A percentile compares a stretch with the other conserved stretches of the same genome.
These are phyloP conservation scores for Campaea margaritaria DNA, from an alignment of 2,888 invertebrate genomes.

Conservation along the genomic window DNA sequence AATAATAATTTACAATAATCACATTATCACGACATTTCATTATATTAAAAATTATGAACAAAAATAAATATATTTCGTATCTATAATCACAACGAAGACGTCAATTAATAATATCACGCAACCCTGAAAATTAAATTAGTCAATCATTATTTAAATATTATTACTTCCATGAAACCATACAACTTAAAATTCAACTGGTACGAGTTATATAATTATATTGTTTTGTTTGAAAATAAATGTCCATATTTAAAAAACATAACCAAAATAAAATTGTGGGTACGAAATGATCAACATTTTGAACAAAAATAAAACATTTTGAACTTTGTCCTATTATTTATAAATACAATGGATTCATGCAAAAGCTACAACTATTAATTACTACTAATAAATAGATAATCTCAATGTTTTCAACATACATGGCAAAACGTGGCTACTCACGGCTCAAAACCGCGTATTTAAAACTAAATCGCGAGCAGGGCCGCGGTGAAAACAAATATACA, in stretches of 20 bases:
- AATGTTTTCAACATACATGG: constrained; percentile 9
- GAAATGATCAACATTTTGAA: background rate
- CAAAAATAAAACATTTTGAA: no score
- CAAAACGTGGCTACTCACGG: no score
- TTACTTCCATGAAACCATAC: no score
- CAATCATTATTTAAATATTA: no score
- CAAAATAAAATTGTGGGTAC: background rate
- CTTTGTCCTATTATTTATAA: background rate
- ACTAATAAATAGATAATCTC: constrained; percentile 34
- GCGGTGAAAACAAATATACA: no score
- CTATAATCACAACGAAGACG: background rate
- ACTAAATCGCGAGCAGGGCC: no score
- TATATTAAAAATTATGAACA: background rate
- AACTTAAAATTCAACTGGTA: no score
- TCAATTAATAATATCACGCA: background rate
- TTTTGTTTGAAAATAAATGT: no score
- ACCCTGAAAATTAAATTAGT: background rate
- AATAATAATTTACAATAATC: background rate
- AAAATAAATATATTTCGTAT: background rate
- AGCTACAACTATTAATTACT: constrained; percentile 35
- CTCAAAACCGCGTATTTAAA: no score
- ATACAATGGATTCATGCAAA: constrained; percentile 38
- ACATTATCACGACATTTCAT: background rate
- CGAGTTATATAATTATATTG: no score
- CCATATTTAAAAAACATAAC: background rate